Percentiles rank a stretch among this genome's conserved stretches.
These are phyloP conservation scores for Aurelia coerulea DNA, from an alignment of 30 jellyfish, hydroid and myxozoan genomes.

Conservation along the genomic window DNA sequence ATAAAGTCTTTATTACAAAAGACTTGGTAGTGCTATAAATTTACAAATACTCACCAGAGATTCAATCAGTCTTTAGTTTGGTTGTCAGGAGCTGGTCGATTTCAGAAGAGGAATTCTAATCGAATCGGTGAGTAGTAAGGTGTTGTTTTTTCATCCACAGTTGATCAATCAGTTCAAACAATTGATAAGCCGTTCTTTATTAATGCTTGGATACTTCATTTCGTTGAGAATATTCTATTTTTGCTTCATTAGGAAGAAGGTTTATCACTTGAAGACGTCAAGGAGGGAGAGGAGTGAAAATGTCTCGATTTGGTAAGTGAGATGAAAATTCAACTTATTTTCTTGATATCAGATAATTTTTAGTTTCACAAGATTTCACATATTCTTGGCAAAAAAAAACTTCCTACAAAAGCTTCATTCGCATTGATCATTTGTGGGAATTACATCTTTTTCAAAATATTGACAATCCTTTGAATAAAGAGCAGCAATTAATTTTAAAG, in stretches of 20 bases:
- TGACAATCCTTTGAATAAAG: no score
- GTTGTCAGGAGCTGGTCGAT: slow-evolving; percentile 60
- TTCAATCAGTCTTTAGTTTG: slow-evolving; percentile 14
- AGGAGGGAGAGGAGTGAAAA: not conserved
- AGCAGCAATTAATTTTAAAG: no score
- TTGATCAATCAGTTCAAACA: slow-evolving; percentile 6
- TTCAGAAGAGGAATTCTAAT: slow-evolving; percentile 31
- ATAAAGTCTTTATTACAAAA: slow-evolving; percentile 32
- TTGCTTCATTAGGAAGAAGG: not conserved
- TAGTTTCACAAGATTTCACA: not conserved
- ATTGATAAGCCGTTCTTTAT: slow-evolving; percentile 43
- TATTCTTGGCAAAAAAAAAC: no score
- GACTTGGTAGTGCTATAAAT: slow-evolving; percentile 28
- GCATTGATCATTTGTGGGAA: no score
- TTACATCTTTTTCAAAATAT: no score
- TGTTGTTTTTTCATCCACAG: not conserved
- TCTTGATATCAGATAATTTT: not conserved
- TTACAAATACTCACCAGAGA: slow-evolving; percentile 20
- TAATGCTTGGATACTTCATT: not conserved
- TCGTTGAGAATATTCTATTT: not conserved
- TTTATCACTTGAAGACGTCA: not conserved
- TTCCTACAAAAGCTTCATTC: no score
- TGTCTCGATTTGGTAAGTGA: slow-evolving; percentile 12
- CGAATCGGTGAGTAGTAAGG: slow-evolving; percentile 53
- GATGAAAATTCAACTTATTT: no score